Evolutionary conservation across 2,888 invertebrate species (phyloP).

Genomic region (Spatulosminthurus flaviceps): DNA sequence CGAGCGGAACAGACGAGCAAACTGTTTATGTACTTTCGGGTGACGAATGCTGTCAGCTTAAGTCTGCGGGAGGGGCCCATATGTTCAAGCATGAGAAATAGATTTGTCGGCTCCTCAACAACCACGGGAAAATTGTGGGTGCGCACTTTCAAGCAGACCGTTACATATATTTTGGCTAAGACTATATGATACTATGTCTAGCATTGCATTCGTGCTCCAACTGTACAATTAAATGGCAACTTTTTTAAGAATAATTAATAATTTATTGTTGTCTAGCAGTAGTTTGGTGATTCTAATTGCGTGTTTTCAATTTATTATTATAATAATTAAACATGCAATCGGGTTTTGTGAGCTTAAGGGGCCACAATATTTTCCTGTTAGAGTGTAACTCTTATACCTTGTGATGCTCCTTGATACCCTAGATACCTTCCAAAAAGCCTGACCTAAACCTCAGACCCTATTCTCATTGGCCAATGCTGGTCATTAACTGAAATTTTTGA

Average conservation of each 20-base stretch:
- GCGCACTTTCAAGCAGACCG: slow-evolving; percentile 17
- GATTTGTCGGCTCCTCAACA: background rate
- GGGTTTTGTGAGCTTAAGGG: slow-evolving; percentile 52
- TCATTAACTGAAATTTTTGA: slow-evolving; percentile 49
- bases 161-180: slow-evolving; percentile 7
- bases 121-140: slow-evolving; percentile 23
- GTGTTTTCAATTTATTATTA: slow-evolving; percentile 22
- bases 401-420: slow-evolving; percentile 48
- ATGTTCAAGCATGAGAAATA: slow-evolving; percentile 9
- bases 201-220: slow-evolving; percentile 31
- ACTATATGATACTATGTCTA: slow-evolving; percentile 15
- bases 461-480: slow-evolving; percentile 53
- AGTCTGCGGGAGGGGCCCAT: background rate
- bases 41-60: slow-evolving; percentile 5
- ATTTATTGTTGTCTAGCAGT: slow-evolving; percentile 29
- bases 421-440: slow-evolving; percentile 40
- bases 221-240: background rate
- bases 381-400: slow-evolving; percentile 46
- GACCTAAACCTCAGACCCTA: slow-evolving; percentile 46
- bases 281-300: slow-evolving; percentile 29
- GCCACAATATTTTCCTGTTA: slow-evolving; percentile 47
- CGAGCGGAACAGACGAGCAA: too few relatives aligned
- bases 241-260: slow-evolving; percentile 14
- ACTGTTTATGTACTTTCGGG: background rate
- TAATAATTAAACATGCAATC: slow-evolving; percentile 35